Evolutionary conservation across 2,113 vertebrate genomes (phyloP).

Genomic region (Charadrius vociferus): DNA sequence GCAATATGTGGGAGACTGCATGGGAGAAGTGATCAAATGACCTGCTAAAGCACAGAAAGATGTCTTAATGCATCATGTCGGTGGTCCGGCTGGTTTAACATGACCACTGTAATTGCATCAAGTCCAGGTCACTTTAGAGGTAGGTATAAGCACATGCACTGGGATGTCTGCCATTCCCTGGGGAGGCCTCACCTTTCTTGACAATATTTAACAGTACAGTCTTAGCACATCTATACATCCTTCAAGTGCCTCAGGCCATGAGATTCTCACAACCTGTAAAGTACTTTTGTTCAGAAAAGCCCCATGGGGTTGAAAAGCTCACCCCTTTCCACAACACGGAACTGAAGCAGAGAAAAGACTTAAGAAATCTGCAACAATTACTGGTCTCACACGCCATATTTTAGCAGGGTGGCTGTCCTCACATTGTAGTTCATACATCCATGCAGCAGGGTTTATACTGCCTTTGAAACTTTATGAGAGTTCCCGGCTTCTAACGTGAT

Average conservation of each 20-base stretch:
- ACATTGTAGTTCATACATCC: neutral
- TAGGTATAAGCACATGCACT: neutral
- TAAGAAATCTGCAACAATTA: neutral
- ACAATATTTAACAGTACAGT: neutral
- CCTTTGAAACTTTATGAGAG: neutral
- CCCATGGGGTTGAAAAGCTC: fast-evolving
- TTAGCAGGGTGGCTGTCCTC: neutral
- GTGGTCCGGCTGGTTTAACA: neutral
- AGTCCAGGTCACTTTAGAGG: neutral
- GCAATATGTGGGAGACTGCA: neutral
- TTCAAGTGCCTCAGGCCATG: neutral
- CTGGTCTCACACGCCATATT: neutral
- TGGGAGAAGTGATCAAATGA: neutral
- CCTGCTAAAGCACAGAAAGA: neutral
- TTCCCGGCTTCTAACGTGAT: neutral
- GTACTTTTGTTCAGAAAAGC: neutral
- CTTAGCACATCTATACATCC: neutral
- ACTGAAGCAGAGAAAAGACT: neutral
- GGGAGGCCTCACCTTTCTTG: neutral
- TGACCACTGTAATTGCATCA: neutral
- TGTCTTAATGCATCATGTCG: neutral
- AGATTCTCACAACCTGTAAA: neutral
- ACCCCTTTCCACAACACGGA: neutral
- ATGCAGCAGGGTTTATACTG: neutral
- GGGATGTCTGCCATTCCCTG: neutral